These are phyloP conservation scores for Thamnaconus septentrionalis DNA, from an alignment of 2,113 vertebrate species.

Conservation along the genomic window DNA sequence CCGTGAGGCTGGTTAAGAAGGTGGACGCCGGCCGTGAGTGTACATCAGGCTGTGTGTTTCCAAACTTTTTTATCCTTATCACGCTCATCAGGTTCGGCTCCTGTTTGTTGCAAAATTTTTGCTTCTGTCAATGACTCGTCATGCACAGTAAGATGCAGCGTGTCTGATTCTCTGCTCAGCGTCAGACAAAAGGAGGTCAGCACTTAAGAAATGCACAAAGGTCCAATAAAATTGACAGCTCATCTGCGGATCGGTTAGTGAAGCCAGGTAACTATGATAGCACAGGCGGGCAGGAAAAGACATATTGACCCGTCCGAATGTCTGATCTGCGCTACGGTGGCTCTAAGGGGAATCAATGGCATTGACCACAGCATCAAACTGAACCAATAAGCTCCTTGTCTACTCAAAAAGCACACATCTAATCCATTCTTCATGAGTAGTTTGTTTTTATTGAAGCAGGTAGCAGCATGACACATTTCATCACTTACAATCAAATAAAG, in stretches of 20 bases:
- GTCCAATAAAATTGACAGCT: conserved; percentile 27
- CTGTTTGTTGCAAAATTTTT: conserved; percentile 2
- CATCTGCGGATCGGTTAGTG: conserved; percentile 20
- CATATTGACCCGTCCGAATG: neutral
- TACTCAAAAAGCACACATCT: too few relatives aligned
- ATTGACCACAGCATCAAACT: conserved; percentile 44
- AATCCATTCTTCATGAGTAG: too few relatives aligned
- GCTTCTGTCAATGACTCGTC: neutral
- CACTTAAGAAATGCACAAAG: conserved; percentile 8
- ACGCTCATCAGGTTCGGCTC: conserved; percentile 34
- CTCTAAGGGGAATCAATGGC: conserved; percentile 45
- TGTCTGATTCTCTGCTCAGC: conserved; percentile 14
- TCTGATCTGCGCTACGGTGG: conserved; percentile 25
- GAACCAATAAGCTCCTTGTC: neutral
- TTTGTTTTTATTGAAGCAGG: too few relatives aligned
- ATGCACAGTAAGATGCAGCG: too few relatives aligned
- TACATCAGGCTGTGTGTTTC: neutral
- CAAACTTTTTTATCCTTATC: conserved; percentile 10
- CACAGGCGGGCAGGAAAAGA: conserved; percentile 24
- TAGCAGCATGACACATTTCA: too few relatives aligned
- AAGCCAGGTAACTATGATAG: conserved; percentile 21
- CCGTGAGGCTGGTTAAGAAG: conserved; percentile 8
- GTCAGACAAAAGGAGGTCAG: conserved; percentile 10
- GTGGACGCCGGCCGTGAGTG: neutral
- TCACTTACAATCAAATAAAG: too few relatives aligned